Percentiles rank a stretch among this genome's conserved stretches.
Conservation (phyloP, 2,797 vertebrate genomes). For the Moxostoma hubbsi region DNA sequence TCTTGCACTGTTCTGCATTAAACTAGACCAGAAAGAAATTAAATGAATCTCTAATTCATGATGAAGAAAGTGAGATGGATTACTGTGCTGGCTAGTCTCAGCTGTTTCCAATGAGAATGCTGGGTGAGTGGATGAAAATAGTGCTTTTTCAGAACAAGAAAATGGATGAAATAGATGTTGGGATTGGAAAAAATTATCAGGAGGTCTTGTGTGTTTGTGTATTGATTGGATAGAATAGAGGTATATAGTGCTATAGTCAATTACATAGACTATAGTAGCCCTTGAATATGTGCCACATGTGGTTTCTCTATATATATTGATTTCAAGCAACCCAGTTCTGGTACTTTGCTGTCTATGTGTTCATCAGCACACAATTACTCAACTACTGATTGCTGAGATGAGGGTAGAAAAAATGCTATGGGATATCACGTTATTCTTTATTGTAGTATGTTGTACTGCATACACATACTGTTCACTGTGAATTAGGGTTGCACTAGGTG, state of each 20-base stretch:
- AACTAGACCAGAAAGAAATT: constrained; percentile 38
- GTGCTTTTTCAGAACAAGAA: constrained; percentile 48
- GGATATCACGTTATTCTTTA: neutral
- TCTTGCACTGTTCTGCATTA: constrained; percentile 35
- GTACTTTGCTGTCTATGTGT: too few relatives aligned
- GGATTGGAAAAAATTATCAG: too few relatives aligned
- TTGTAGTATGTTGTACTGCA: neutral
- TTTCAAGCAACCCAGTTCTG: too few relatives aligned
- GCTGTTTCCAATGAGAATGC: constrained; percentile 25
- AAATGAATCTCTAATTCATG: constrained; percentile 56
- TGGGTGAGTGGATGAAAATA: constrained; percentile 49
- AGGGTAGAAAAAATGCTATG: neutral
- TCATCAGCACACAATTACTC: neutral
- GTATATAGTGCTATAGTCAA: too few relatives aligned
- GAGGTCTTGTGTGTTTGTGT: too few relatives aligned
- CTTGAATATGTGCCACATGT: too few relatives aligned
- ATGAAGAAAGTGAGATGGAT: constrained; percentile 50
- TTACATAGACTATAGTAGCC: too few relatives aligned
- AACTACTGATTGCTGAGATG: constrained; percentile 4
- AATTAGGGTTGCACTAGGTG: constrained; percentile 10
- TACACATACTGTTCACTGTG: neutral
- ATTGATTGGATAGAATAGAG: too few relatives aligned
- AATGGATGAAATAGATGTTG: constrained; percentile 21
- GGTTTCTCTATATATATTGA: too few relatives aligned
- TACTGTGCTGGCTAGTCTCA: constrained; percentile 14